Conservation (phyloP, 2,113 vertebrate genomes). For the Notarius quadriscutis region DNA sequence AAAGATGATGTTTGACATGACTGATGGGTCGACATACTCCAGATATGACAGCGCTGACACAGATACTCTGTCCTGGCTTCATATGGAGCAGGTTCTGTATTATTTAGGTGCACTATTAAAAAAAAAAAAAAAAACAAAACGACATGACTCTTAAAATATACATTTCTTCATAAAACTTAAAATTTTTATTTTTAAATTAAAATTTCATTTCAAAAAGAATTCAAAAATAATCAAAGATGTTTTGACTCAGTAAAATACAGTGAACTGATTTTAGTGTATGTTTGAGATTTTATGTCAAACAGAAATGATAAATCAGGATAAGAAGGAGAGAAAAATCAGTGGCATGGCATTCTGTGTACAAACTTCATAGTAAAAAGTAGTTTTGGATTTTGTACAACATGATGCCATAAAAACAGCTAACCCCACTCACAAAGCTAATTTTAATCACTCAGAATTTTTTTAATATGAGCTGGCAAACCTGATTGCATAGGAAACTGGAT, state of each 20-base stretch:
- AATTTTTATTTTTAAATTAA: background rate
- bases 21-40: conserved; percentile 36
- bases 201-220: background rate
- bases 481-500: background rate
- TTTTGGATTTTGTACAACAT: background rate
- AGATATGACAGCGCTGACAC: conserved; percentile 22
- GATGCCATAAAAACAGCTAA: background rate
- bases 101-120: background rate
- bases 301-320: background rate
- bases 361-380: background rate
- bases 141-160: background rate
- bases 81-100: conserved; percentile 21
- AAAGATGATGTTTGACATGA: conserved; percentile 29
- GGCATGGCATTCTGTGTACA: background rate
- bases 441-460: background rate
- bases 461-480: background rate
- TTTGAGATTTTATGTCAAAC: background rate
- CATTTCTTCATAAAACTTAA: background rate
- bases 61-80: background rate
- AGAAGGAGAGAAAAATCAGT: background rate
- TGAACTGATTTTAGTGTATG: background rate
- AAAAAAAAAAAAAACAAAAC: background rate
- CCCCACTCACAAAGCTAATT: background rate
- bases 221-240: background rate
- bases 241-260: background rate